Percentiles rank a stretch among this genome's conserved stretches.
Conservation (phyloP, 2,888 invertebrate genomes). For the Hoplodrina ambigua region DNA sequence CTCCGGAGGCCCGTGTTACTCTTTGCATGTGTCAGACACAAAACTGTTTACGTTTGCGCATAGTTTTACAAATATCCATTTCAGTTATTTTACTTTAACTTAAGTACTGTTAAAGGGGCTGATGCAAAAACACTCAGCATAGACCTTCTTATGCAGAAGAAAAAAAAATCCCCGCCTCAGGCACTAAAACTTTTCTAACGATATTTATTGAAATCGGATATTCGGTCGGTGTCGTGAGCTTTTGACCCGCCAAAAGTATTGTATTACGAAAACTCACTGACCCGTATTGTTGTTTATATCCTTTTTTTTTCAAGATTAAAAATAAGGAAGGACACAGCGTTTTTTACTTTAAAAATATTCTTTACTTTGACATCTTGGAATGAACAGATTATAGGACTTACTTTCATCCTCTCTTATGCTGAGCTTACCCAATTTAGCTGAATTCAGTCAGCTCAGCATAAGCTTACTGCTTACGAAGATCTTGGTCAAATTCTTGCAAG, state of each 20-base stretch:
- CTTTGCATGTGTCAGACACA: too few species aligned
- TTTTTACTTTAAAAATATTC: slow-evolving; percentile 34
- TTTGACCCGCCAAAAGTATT: slow-evolving; percentile 60
- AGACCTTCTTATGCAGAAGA: slow-evolving; percentile 3
- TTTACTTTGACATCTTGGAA: slow-evolving; percentile 3
- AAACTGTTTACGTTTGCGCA: too few species aligned
- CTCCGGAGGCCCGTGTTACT: too few species aligned
- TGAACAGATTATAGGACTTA: slow-evolving; percentile 11
- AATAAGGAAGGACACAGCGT: slow-evolving; percentile 33
- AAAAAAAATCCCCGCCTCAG: slow-evolving; percentile 29
- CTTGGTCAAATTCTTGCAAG: slow-evolving; percentile 24
- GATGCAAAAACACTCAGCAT: slow-evolving; percentile 11
- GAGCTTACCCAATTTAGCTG: background rate
- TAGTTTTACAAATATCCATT: background rate
- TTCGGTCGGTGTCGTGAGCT: slow-evolving; percentile 52
- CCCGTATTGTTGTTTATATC: slow-evolving; percentile 54
- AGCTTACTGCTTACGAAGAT: slow-evolving; percentile 4
- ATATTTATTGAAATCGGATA: slow-evolving; percentile 64
- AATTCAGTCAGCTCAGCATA: slow-evolving; percentile 13
- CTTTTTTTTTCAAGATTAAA: slow-evolving; percentile 52
- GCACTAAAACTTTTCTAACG: slow-evolving; percentile 55
- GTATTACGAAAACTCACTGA: slow-evolving; percentile 59
- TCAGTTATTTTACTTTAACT: background rate
- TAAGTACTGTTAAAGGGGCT: background rate
- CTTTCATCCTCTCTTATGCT: too few species aligned